Percentiles rank a stretch among this genome's conserved stretches.
Evolutionary conservation across 2,797 vertebrate genomes (phyloP).

Genomic region (Clarias laeviceps): DNA sequence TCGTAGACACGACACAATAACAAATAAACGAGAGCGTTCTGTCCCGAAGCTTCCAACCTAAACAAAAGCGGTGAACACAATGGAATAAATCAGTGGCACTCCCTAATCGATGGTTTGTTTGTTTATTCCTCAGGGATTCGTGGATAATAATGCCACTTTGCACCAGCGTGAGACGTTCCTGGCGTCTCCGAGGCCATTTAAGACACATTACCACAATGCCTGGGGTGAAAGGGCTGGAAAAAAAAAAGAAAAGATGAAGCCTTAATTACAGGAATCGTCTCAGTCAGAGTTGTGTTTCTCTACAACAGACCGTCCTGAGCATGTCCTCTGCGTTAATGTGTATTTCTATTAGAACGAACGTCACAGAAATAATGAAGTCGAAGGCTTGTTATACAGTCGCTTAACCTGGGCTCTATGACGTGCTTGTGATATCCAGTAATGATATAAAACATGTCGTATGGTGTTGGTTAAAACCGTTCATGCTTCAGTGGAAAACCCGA

Average conservation of each 20-base stretch:
- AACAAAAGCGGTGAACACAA: not conserved
- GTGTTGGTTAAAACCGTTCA: constrained; percentile 11
- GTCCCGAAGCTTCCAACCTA: not conserved
- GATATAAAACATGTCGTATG: not conserved
- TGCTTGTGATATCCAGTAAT: not conserved
- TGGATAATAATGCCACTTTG: constrained; percentile 25
- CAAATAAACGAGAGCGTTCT: not conserved
- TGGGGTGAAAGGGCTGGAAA: constrained; percentile 25
- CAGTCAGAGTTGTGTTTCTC: constrained; percentile 30
- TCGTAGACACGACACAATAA: not conserved
- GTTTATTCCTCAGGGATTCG: constrained; percentile 1
- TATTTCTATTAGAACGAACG: not conserved
- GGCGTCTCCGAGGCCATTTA: constrained; percentile 48
- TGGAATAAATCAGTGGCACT: not conserved
- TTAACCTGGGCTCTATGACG: not conserved
- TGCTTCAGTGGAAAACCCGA: not conserved
- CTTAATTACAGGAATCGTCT: constrained; percentile 51
- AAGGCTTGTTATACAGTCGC: constrained; percentile 2
- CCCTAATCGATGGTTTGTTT: not conserved
- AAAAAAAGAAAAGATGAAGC: constrained; percentile 47
- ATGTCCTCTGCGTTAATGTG: constrained; percentile 18
- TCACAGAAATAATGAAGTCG: not conserved
- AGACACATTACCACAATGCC: constrained; percentile 44
- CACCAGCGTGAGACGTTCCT: constrained; percentile 33
- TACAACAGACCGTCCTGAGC: not conserved